Evolutionary conservation across 2,113 vertebrate species (phyloP).

Genomic region (Ophthalmolycus amberensis): DNA sequence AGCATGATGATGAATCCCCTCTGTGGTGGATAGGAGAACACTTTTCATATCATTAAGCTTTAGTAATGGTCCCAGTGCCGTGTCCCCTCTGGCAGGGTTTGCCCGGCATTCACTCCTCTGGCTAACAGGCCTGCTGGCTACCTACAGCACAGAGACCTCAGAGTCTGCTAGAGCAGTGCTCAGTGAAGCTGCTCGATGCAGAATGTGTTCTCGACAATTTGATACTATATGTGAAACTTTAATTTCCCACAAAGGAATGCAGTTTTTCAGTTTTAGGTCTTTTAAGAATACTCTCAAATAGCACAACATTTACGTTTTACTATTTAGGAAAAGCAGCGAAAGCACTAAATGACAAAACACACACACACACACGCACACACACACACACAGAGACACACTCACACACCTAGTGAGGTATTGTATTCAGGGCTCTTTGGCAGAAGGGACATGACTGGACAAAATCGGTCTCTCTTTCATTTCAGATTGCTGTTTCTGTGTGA

Average conservation of each 20-base stretch:
- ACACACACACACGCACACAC: not conserved
- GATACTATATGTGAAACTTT: not conserved
- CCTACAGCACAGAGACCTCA: not conserved
- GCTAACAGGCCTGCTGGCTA: conserved; percentile 61
- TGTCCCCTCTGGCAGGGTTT: conserved; percentile 57
- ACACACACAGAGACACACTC: not conserved
- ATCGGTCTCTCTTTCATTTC: not conserved
- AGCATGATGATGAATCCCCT: conserved; percentile 72
- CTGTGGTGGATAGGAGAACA: conserved; percentile 60
- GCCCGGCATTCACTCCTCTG: conserved; percentile 62
- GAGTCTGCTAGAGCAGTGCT: not conserved
- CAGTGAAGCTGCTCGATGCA: not conserved
- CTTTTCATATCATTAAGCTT: conserved; percentile 82
- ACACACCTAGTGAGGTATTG: not conserved
- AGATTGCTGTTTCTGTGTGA: not conserved
- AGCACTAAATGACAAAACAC: not conserved
- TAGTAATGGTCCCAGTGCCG: conserved; percentile 75
- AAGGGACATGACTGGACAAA: not conserved
- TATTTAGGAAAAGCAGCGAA: not conserved
- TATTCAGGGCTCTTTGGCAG: not conserved
- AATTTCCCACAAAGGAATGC: not conserved
- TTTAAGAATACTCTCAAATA: conserved; percentile 1
- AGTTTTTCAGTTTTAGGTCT: not conserved
- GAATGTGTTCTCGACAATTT: not conserved
- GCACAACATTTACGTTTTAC: not conserved